phyloP scores from a whole-genome alignment of 2,888 invertebrate species.

The Drosophila gaucha region DNA sequence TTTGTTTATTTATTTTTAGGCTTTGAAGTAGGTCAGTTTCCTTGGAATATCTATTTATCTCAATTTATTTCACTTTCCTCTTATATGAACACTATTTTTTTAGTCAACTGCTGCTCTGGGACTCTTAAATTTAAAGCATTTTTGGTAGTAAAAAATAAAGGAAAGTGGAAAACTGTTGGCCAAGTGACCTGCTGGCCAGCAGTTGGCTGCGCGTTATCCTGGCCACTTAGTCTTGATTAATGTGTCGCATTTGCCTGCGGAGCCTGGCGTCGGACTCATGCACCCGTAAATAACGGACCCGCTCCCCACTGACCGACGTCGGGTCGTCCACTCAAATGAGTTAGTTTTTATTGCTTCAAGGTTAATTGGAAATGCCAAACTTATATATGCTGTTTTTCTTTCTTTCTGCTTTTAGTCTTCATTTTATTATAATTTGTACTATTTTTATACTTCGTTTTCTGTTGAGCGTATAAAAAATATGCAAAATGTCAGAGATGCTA shows the following conservation, averaged over 20 bases:
- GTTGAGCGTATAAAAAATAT: slow-evolving; percentile 17
- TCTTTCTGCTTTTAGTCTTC: slow-evolving; percentile 16
- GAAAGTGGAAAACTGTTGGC: slow-evolving; percentile 1
- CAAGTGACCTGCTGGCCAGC: slow-evolving; percentile 30
- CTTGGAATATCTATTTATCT: neutral
- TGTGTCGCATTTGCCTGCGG: slow-evolving; percentile 57
- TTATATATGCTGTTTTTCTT: slow-evolving; percentile 45
- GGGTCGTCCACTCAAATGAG: slow-evolving; percentile 31
- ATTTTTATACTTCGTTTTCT: too few relatives aligned
- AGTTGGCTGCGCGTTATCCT: slow-evolving; percentile 60
- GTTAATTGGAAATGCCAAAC: slow-evolving; percentile 73
- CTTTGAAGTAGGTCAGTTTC: neutral
- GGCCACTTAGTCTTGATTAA: slow-evolving; percentile 75
- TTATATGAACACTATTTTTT: neutral
- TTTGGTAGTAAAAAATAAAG: neutral
- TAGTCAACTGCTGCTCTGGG: neutral
- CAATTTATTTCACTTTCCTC: neutral
- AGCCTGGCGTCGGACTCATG: slow-evolving; percentile 16
- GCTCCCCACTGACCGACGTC: slow-evolving; percentile 14
- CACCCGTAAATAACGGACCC: slow-evolving; percentile 43
- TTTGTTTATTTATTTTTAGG: neutral
- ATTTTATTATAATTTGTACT: slow-evolving; percentile 29
- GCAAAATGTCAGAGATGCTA: too few relatives aligned
- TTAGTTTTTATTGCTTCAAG: slow-evolving; percentile 69
- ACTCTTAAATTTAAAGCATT: slow-evolving; percentile 34